Conservation (phyloP, 2,888 invertebrate species). For the Cantharis rufa region DNA sequence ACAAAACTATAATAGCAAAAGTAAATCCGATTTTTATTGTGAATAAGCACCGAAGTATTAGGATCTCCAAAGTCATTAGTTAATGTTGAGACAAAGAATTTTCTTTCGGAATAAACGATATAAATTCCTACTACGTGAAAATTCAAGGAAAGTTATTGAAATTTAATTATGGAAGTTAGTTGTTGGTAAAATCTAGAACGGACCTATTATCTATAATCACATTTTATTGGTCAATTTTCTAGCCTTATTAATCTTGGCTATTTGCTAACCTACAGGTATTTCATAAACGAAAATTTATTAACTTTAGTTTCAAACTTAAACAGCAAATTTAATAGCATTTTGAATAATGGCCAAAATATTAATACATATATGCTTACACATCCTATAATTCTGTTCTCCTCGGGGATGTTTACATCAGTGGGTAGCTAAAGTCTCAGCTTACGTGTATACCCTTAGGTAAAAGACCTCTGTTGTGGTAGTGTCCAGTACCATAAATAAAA, state of each 20-base stretch:
- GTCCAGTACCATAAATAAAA: slow-evolving; percentile 35
- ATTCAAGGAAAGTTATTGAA: neutral
- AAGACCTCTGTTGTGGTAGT: slow-evolving; percentile 29
- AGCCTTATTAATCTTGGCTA: slow-evolving; percentile 2
- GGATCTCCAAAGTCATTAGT: too few relatives aligned
- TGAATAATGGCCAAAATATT: slow-evolving; percentile 45
- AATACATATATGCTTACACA: slow-evolving; percentile 41
- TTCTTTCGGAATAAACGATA: neutral
- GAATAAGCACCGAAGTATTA: too few relatives aligned
- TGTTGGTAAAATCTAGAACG: neutral
- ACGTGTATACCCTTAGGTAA: slow-evolving; percentile 40
- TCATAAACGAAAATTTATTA: slow-evolving; percentile 27
- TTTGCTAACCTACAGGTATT: slow-evolving; percentile 12
- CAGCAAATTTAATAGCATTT: slow-evolving; percentile 38
- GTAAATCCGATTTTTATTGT: too few relatives aligned
- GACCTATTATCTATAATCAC: neutral
- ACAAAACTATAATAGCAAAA: too few relatives aligned
- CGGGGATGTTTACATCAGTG: slow-evolving; percentile 43
- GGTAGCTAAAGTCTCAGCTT: slow-evolving; percentile 39
- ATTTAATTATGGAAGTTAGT: neutral
- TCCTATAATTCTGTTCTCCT: slow-evolving; percentile 39
- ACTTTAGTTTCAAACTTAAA: slow-evolving; percentile 42
- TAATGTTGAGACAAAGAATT: neutral
- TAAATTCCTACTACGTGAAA: neutral
- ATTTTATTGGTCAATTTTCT: slow-evolving; percentile 1